Conservation (phyloP, 64 coral and sea anemone species). For the Exaiptasia diaphana region DNA sequence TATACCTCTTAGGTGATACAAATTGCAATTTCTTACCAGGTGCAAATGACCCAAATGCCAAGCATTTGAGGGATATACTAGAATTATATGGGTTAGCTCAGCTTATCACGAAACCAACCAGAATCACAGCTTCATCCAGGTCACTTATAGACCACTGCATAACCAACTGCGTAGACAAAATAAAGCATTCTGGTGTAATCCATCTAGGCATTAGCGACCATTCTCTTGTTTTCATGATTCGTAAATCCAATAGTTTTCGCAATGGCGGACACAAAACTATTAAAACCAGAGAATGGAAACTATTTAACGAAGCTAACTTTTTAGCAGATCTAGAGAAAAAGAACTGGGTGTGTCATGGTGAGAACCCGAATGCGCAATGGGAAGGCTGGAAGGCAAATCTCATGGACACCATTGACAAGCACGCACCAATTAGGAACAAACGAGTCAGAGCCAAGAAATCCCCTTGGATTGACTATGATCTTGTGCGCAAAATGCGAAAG, state of each 20-base stretch:
- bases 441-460: constrained; percentile 61
- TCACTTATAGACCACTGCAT: neutral
- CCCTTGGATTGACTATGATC: constrained; percentile 17
- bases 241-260: neutral
- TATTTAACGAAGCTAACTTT: neutral
- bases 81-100: neutral
- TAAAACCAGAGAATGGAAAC: neutral
- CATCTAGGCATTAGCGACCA: constrained; percentile 16
- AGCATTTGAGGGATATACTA: neutral
- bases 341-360: neutral
- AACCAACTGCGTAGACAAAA: neutral
- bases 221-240: neutral
- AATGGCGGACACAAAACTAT: neutral
- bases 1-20: neutral
- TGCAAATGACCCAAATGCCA: neutral
- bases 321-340: neutral
- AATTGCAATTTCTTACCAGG: neutral
- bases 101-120: neutral
- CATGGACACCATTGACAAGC: constrained; percentile 34
- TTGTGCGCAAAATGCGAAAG: constrained; percentile 48
- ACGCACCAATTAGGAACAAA: constrained; percentile 45
- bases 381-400: constrained; percentile 50
- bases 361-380: constrained; percentile 53
- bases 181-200: neutral
- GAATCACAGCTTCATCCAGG: neutral